These are phyloP conservation scores for Lepus oiostolus DNA, from an alignment of 2,797 vertebrate species.

Conservation along the genomic window DNA sequence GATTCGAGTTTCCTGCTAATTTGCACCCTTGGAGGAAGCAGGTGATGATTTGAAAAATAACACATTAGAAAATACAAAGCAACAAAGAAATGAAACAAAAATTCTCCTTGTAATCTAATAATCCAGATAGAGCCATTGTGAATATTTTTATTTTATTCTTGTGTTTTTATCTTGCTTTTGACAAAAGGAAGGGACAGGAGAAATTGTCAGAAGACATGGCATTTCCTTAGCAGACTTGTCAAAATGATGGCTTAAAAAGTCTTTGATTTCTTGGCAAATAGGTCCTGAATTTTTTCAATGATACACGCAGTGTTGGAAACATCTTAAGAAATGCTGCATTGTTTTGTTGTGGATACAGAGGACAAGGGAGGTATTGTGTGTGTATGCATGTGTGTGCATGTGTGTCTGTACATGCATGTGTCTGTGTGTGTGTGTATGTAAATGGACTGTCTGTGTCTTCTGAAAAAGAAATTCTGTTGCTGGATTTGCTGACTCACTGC, in stretches of 20 bases:
- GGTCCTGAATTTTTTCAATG: conserved; percentile 42
- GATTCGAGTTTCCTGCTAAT: too few species aligned
- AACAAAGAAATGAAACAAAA: conserved; percentile 25
- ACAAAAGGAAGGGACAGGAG: conserved; percentile 44
- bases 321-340: conserved; percentile 7
- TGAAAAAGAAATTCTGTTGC: conserved; percentile 78
- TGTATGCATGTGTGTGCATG: background rate
- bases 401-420: too few species aligned
- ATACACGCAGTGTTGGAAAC: conserved; percentile 42
- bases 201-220: conserved; percentile 32
- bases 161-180: conserved; percentile 68
- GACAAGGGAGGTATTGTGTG: background rate
- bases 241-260: conserved; percentile 50
- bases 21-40: too few species aligned
- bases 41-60: background rate
- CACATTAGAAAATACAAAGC: conserved; percentile 54
- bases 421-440: conserved; percentile 29
- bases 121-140: conserved; percentile 13
- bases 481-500: conserved; percentile 79
- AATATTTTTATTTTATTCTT: conserved; percentile 2
- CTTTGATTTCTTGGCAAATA: conserved; percentile 60
- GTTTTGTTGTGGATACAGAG: conserved; percentile 46
- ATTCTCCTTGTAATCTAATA: background rate
- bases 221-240: conserved; percentile 54
- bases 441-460: conserved; percentile 76